phyloP scores from a whole-genome alignment of 1,140 invertebrate genomes.

The Marisa cornuarietis region DNA sequence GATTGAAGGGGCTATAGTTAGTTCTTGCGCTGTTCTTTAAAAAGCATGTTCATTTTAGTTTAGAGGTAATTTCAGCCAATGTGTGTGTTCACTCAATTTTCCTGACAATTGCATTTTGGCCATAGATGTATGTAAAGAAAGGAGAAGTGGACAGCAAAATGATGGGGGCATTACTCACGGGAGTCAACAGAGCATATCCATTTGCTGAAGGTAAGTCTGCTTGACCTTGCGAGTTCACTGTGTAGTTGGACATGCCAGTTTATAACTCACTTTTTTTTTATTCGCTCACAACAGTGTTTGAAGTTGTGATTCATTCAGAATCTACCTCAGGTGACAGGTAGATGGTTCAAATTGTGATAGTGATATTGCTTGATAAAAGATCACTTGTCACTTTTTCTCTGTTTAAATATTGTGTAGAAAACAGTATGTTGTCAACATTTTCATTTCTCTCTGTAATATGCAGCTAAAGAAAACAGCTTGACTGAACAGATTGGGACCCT shows the following conservation, averaged over 20 bases:
- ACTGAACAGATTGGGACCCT: slow-evolving; percentile 82
- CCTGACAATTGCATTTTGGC: slow-evolving; percentile 39
- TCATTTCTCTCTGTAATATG: slow-evolving; percentile 21
- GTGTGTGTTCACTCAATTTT: neutral
- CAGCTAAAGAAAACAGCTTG: slow-evolving; percentile 69
- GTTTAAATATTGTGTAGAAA: neutral
- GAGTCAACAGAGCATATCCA: slow-evolving; percentile 88
- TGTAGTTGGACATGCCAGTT: neutral
- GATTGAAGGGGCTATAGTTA: too few species aligned
- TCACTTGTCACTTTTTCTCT: neutral
- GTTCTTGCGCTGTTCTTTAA: too few species aligned
- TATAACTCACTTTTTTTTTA: neutral
- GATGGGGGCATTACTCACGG: slow-evolving; percentile 89
- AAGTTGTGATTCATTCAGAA: neutral
- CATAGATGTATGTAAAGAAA: slow-evolving; percentile 70
- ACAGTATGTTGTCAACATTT: neutral
- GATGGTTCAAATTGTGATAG: too few species aligned
- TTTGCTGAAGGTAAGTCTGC: slow-evolving; percentile 71
- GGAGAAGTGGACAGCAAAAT: slow-evolving; percentile 89
- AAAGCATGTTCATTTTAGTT: too few species aligned
- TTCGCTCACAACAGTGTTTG: neutral
- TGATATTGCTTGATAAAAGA: neutral
- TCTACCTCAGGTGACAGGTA: neutral
- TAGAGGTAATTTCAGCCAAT: neutral
- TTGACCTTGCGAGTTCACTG: neutral